These are phyloP conservation scores for Pollenia amentaria DNA, from an alignment of 2,888 invertebrate species.

Conservation along the genomic window DNA sequence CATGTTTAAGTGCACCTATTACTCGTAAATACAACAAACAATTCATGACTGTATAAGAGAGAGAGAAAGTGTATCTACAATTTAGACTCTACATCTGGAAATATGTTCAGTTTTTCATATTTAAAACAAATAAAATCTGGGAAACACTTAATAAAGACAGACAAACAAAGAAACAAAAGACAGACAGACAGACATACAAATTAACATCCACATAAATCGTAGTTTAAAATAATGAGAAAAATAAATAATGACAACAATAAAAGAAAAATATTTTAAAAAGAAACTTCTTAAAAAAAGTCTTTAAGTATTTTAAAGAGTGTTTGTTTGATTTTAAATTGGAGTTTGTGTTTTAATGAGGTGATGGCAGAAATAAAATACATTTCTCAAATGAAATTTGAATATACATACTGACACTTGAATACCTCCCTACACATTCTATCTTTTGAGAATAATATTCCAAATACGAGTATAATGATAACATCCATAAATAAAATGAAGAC, in stretches of 20 bases:
- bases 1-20: conserved; percentile 45
- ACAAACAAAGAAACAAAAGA: conserved; percentile 17
- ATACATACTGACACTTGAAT: conserved; percentile 36
- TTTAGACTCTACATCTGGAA: too few relatives aligned
- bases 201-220: background rate
- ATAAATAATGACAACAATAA: conserved; percentile 51
- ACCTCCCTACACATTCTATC: background rate
- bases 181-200: background rate
- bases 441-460: conserved; percentile 7
- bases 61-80: background rate
- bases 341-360: conserved; percentile 55
- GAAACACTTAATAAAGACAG: conserved; percentile 57
- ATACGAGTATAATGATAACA: background rate
- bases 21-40: conserved; percentile 28
- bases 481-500: background rate
- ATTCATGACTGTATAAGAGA: conserved; percentile 13
- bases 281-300: background rate
- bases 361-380: conserved; percentile 60
- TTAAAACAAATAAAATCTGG: conserved; percentile 53
- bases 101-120: background rate
- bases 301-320: conserved; percentile 16
- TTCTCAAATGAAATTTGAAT: background rate
- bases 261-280: conserved; percentile 4
- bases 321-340: conserved; percentile 21
- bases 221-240: conserved; percentile 42